phyloP scores from a whole-genome alignment of 2,113 vertebrate genomes.

The Aramus guarauna region DNA sequence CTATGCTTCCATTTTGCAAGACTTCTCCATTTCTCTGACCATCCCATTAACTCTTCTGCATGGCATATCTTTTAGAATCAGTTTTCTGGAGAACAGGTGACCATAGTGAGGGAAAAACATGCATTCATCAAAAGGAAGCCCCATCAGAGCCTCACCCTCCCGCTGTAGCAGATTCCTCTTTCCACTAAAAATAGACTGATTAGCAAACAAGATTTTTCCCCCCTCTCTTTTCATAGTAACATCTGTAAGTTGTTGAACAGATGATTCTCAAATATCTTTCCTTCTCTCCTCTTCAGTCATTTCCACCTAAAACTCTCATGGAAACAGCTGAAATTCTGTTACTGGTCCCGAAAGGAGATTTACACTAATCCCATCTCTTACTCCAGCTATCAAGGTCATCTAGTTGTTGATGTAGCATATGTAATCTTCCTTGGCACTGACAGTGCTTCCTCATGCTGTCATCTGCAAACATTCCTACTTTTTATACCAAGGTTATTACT shows the following conservation, averaged over 20 bases:
- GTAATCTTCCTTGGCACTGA: background rate
- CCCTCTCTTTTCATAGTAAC: background rate
- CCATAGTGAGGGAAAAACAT: background rate
- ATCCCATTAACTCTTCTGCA: background rate
- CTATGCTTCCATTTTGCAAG: background rate
- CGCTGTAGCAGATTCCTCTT: background rate
- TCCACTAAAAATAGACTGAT: background rate
- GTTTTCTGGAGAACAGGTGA: background rate
- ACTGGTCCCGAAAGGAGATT: background rate
- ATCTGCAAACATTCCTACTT: background rate
- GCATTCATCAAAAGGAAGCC: background rate
- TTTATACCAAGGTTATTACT: background rate
- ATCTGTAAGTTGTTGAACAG: background rate
- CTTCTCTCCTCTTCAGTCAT: background rate
- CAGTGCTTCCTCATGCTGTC: background rate
- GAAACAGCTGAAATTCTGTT: background rate
- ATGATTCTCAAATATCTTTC: background rate
- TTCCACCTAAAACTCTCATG: background rate
- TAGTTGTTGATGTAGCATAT: background rate
- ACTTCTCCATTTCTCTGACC: background rate
- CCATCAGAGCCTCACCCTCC: background rate
- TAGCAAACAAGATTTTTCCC: rapidly evolving
- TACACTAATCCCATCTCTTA: background rate
- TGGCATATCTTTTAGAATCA: background rate
- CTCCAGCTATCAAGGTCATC: background rate